Base-by-base conservation (phyloP, 2,888 invertebrate species). In the Tenodera sinensis region DNA sequence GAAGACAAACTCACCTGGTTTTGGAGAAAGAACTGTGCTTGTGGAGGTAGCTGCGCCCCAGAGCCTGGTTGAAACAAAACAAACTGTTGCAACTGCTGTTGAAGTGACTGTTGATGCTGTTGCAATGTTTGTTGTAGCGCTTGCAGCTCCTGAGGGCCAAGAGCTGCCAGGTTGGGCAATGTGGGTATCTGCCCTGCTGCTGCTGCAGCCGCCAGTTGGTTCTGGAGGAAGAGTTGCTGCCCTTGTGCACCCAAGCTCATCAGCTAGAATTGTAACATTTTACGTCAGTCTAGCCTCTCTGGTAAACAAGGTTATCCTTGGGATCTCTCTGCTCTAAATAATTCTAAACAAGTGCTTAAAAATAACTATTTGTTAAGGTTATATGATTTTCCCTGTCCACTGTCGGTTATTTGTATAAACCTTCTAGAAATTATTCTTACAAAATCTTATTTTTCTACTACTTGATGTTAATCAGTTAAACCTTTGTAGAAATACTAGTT, bases 1-100 rank as follows among this genome's bases (percentile, higher is more conserved):
- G n/a, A n/a, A n/a, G n/a, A n/a, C n/a, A n/a, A n/a, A 91, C 92
- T 92, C 92, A 96, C 96, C 95, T 96, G 97, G 93, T 97, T 97
- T 93, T 97, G 97, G 89, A 97, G 93, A 93, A 97, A 95, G 92
- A 97, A 96, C 92, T 97, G 97, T 30, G 96, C 95, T 91, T 95
- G 95, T 8, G 96, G 94, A 84, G 94, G 94, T 89, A 94, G 92
- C 91, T 94, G 93, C 54, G 93, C 93, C 71, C 93, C 93, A 89
- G 94, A 93, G 89, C 94, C 94, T 88, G 95, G 93, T 90, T 94
- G 95, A 92, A 96, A 94, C 94, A 96, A 94, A 89, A 96, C 95
- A 91, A 96, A 94, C 91, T 96, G 96, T 91, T 96, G 96, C 89
- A 96, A 92, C 90, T 94, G 94, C 91, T 96, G 95, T 91, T 96